phyloP scores from a whole-genome alignment of 2,113 vertebrate species.

The Ptilorrhoa leucosticta region DNA sequence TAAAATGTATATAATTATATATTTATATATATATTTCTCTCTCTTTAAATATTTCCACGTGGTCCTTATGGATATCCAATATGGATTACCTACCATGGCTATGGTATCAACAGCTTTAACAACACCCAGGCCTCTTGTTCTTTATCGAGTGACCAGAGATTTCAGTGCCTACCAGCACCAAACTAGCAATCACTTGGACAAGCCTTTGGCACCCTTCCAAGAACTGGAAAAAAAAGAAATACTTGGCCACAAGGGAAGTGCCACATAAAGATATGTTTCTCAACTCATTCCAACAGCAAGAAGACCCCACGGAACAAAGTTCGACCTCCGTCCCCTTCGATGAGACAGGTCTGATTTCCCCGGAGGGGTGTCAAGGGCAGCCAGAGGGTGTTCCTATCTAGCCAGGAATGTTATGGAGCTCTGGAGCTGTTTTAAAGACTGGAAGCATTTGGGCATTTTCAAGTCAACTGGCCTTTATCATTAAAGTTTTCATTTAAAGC shows the following conservation, averaged over 20 bases:
- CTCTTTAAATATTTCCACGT: constrained; percentile 80
- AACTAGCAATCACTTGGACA: constrained; percentile 55
- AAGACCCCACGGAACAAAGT: neutral
- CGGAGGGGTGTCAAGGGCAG: neutral
- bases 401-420: constrained; percentile 57
- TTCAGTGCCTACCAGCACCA: constrained; percentile 40
- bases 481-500: constrained; percentile 46
- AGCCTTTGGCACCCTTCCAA: constrained; percentile 59
- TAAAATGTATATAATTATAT: constrained; percentile 77
- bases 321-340: neutral
- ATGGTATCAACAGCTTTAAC: constrained; percentile 68
- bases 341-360: neutral
- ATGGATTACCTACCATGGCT: constrained; percentile 93
- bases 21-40: constrained; percentile 83
- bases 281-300: constrained; percentile 33
- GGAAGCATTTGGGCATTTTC: constrained; percentile 54
- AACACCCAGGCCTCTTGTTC: constrained; percentile 53
- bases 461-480: constrained; percentile 54
- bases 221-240: constrained; percentile 41
- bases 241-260: constrained; percentile 33
- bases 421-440: constrained; percentile 47
- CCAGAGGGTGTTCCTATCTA: constrained; percentile 29
- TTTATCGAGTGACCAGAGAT: constrained; percentile 53
- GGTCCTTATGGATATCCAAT: constrained; percentile 92
- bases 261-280: constrained; percentile 21